phyloP scores from a whole-genome alignment of 1,140 invertebrate genomes.

The Paraescarpia echinospica region DNA sequence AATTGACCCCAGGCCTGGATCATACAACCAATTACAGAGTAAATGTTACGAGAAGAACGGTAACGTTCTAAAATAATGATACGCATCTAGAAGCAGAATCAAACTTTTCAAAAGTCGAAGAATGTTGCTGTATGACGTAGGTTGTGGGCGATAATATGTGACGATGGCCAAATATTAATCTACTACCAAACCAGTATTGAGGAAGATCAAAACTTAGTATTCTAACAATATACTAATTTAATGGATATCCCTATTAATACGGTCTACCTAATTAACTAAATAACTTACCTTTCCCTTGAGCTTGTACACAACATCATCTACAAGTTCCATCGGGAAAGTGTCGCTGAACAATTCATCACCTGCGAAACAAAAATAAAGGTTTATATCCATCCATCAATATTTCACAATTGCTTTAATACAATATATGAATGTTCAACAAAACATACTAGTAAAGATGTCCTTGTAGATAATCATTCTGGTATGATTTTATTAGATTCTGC shows the following conservation, averaged over 20 bases:
- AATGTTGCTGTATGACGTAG: background rate
- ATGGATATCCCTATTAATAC: background rate
- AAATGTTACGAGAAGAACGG: too few species aligned
- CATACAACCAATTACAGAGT: too few species aligned
- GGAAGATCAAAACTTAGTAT: background rate
- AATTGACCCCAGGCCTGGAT: too few species aligned
- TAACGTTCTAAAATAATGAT: too few species aligned
- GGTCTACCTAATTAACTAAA: background rate
- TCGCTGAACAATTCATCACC: slow-evolving; percentile 98
- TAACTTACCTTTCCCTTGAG: slow-evolving; percentile 79
- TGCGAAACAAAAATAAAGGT: slow-evolving; percentile 60
- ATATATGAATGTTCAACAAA: slow-evolving; percentile 15
- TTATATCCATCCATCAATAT: slow-evolving; percentile 32
- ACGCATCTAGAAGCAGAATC: too few species aligned
- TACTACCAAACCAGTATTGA: background rate
- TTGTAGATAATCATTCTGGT: slow-evolving; percentile 92
- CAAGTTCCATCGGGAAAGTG: slow-evolving; percentile 90
- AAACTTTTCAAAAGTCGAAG: too few species aligned
- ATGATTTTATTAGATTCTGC: slow-evolving; percentile 26
- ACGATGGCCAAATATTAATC: background rate
- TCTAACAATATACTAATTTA: background rate
- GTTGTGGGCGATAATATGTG: background rate
- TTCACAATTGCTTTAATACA: slow-evolving; percentile 17
- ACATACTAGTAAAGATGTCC: slow-evolving; percentile 87
- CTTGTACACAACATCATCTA: slow-evolving; percentile 91